phyloP scores from a whole-genome alignment of 2,888 invertebrate genomes.

The Drosophila hamatofila region DNA sequence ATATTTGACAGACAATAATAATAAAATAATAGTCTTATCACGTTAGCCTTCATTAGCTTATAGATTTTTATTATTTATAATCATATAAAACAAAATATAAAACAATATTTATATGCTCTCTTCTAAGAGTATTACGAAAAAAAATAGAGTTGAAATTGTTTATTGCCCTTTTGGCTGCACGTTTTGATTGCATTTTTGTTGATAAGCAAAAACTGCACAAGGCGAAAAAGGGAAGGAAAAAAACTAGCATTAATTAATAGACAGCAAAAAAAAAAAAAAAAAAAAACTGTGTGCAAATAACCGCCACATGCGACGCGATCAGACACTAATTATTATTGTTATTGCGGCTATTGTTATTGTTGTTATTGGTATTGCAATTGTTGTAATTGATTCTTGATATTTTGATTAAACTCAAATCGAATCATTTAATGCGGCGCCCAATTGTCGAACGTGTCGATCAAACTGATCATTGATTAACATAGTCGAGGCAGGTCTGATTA shows the following conservation, averaged over 20 bases:
- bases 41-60: neutral
- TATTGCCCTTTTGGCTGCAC: conserved; percentile 35
- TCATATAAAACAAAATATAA: neutral
- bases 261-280: neutral
- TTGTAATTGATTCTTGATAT: conserved; percentile 14
- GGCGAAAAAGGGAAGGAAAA: neutral
- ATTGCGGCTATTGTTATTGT: conserved; percentile 11
- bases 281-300: conserved; percentile 21
- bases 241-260: neutral
- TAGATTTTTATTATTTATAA: neutral
- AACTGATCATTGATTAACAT: conserved; percentile 44
- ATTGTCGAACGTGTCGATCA: conserved; percentile 67
- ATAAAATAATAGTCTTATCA: too few species aligned
- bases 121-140: neutral
- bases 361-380: conserved; percentile 2
- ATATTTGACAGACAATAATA: too few species aligned
- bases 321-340: conserved; percentile 32
- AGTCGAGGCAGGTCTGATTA: conserved; percentile 26
- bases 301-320: conserved; percentile 37
- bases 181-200: conserved; percentile 43
- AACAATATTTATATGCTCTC: neutral
- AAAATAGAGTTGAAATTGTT: conserved; percentile 21
- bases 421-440: conserved; percentile 65
- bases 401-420: conserved; percentile 32
- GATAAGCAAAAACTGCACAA: conserved; percentile 44